These are phyloP conservation scores for Leptodactylus fuscus DNA, from an alignment of 2,113 vertebrate genomes.

Conservation along the genomic window DNA sequence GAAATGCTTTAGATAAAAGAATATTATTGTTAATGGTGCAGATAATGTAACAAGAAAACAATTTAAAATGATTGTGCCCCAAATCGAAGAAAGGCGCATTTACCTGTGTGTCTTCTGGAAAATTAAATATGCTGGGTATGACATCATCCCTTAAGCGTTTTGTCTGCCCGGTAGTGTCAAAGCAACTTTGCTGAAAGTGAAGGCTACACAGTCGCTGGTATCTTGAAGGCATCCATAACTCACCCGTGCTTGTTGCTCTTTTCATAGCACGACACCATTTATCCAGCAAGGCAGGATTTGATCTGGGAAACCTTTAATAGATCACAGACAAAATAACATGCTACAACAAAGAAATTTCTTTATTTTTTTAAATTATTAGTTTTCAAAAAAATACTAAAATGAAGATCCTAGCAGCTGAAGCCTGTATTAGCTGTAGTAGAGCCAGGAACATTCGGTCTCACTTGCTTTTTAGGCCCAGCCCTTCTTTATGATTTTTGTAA, in stretches of 20 bases:
- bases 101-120: slow-evolving; percentile 38
- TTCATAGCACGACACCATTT: slow-evolving; percentile 55
- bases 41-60: background rate
- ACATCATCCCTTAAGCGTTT: slow-evolving; percentile 54
- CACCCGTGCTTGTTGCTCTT: slow-evolving; percentile 49
- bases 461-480: too few species aligned
- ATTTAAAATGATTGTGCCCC: background rate
- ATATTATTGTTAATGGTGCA: background rate
- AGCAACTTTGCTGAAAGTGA: slow-evolving; percentile 50
- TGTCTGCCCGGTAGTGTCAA: slow-evolving; percentile 56
- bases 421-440: background rate
- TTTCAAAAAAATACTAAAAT: background rate
- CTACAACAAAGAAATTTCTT: background rate
- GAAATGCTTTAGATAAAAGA: too few species aligned
- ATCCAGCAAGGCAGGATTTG: slow-evolving; percentile 47
- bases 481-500: background rate
- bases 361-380: background rate
- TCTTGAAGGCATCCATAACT: slow-evolving; percentile 53
- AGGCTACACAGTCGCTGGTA: slow-evolving; percentile 54
- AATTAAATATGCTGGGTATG: slow-evolving; percentile 55
- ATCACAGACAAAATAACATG: background rate
- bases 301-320: slow-evolving; percentile 45
- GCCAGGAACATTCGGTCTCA: background rate
- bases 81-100: background rate
- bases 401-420: background rate